A percentile compares a stretch with the other conserved stretches of the same genome.
phyloP scores from a whole-genome alignment of 2,797 vertebrate genomes.

The Arnoldichthys spilopterus region DNA sequence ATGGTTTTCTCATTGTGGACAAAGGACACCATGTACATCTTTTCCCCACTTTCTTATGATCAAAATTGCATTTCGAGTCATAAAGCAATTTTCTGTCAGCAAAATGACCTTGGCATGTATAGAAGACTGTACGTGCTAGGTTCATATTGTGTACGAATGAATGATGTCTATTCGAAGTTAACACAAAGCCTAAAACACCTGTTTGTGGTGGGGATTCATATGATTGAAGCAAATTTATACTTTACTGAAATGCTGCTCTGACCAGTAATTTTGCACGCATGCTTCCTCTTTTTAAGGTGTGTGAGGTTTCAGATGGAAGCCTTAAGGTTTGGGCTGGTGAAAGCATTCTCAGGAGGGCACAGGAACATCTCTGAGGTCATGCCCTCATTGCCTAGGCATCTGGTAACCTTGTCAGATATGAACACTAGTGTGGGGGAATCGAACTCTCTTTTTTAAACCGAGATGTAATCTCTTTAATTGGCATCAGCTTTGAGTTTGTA shows the following conservation, averaged over 20 bases:
- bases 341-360: constrained; percentile 50
- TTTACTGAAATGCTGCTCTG: constrained; percentile 20
- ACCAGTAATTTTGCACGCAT: constrained; percentile 32
- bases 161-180: constrained; percentile 33
- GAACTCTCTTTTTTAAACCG: constrained; percentile 86
- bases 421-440: constrained; percentile 81
- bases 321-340: constrained; percentile 28
- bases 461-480: constrained; percentile 99
- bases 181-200: constrained; percentile 33
- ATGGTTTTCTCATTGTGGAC: constrained; percentile 37
- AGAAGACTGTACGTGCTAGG: constrained; percentile 32
- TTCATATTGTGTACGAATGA: constrained; percentile 27
- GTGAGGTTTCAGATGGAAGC: constrained; percentile 20
- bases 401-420: constrained; percentile 89
- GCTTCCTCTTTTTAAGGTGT: neutral
- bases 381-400: constrained; percentile 78
- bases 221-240: constrained; percentile 25
- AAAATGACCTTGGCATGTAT: constrained; percentile 45
- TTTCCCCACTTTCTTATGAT: constrained; percentile 38
- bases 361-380: constrained; percentile 76
- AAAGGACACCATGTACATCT: constrained; percentile 42
- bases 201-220: constrained; percentile 31
- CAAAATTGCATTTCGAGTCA: constrained; percentile 45
- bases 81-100: constrained; percentile 42
- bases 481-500: constrained; percentile 73